A percentile compares a stretch with the other conserved stretches of the same genome.
Evolutionary conservation across 2,113 vertebrate genomes (phyloP).

Genomic region (Nothobranchius kuhntae): DNA sequence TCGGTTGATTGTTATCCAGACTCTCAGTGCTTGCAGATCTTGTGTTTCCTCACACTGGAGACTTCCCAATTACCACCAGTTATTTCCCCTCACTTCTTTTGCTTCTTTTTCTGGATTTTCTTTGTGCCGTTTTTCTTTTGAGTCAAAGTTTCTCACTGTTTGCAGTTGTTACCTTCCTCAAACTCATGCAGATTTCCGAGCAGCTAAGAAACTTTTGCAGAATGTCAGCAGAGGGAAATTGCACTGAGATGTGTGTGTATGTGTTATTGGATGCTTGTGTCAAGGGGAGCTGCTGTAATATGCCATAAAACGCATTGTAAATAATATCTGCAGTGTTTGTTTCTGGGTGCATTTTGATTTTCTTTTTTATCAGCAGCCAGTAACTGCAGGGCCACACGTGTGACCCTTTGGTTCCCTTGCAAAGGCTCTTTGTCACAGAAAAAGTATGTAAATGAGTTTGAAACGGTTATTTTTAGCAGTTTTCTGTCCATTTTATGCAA

Average conservation of each 20-base stretch:
- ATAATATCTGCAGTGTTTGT: neutral
- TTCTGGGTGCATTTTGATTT: neutral
- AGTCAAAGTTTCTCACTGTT: conserved; percentile 27
- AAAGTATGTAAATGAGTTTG: no score
- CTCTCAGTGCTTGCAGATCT: conserved; percentile 29
- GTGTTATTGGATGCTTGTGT: conserved; percentile 15
- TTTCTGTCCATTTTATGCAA: no score
- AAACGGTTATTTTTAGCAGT: no score
- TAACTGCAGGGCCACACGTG: no score
- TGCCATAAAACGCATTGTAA: conserved; percentile 13
- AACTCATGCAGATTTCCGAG: conserved; percentile 18
- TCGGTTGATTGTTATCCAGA: conserved; percentile 32
- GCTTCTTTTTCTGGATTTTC: conserved; percentile 17
- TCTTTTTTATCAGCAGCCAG: no score
- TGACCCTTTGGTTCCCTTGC: no score
- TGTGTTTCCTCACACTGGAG: conserved; percentile 21
- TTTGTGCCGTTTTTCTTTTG: conserved; percentile 8
- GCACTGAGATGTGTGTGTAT: conserved; percentile 15
- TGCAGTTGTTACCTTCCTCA: conserved; percentile 30
- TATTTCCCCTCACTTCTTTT: conserved; percentile 22
- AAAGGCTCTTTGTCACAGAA: no score
- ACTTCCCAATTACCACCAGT: conserved; percentile 39
- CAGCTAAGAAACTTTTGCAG: conserved; percentile 29
- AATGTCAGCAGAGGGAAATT: conserved; percentile 25
- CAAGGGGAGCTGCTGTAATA: conserved; percentile 20